These are phyloP conservation scores for Strongylocentrotus purpuratus DNA, from an alignment of 35 echinoderm and acorn worm species.

Conservation along the genomic window DNA sequence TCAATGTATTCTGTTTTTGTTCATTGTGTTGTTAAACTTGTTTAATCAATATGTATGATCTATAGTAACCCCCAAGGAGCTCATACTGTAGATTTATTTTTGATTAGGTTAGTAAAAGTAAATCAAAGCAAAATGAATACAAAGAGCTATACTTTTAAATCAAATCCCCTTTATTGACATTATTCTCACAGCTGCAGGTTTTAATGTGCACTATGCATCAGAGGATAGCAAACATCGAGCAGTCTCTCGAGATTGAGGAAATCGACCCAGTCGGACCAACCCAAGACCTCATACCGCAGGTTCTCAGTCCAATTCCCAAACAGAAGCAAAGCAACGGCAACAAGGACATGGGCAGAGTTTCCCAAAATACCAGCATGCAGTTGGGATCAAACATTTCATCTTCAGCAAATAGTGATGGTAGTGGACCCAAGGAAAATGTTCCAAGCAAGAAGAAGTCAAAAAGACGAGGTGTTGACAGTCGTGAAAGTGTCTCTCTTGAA, in stretches of 20 bases:
- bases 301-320: background rate
- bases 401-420: background rate
- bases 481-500: background rate
- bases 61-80: no score
- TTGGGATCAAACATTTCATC: background rate
- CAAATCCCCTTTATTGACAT: background rate
- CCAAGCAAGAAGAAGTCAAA: background rate
- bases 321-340: background rate
- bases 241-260: slow-evolving; percentile 3
- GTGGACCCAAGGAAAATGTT: background rate
- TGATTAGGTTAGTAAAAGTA: no score
- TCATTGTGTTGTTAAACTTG: no score
- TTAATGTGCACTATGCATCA: slow-evolving; percentile 51
- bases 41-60: no score
- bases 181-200: slow-evolving; percentile 35
- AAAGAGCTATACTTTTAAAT: no score
- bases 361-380: background rate
- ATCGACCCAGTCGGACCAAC: background rate
- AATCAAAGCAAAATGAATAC: no score
- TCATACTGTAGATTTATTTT: no score
- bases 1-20: no score
- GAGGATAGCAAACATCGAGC: slow-evolving; percentile 36
- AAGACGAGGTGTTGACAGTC: background rate
- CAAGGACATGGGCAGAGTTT: background rate
- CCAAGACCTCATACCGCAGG: background rate